These are phyloP conservation scores for Sporophila hypoxantha DNA, from an alignment of 2,113 vertebrate genomes.

Conservation along the genomic window DNA sequence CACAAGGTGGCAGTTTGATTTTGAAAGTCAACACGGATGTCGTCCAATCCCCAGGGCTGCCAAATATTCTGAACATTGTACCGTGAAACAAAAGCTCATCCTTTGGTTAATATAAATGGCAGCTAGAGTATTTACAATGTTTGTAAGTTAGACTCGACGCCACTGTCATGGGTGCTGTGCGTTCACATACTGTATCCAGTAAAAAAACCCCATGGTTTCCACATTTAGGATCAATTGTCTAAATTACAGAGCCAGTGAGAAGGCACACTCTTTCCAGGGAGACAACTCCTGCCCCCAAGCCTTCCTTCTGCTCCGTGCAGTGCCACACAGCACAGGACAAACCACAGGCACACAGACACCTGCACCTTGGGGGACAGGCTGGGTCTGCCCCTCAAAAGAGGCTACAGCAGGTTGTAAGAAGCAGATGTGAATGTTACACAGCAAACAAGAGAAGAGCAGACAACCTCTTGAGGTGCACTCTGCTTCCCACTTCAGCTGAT, in stretches of 20 bases:
- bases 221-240: neutral
- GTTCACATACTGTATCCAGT: neutral
- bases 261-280: neutral
- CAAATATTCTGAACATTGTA: neutral
- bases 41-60: neutral
- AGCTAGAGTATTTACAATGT: neutral
- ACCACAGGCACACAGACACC: neutral
- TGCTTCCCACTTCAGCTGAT: neutral
- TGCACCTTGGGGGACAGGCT: neutral
- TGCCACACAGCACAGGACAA: neutral
- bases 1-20: conserved; percentile 54
- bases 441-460: neutral
- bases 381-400: neutral
- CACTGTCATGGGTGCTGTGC: neutral
- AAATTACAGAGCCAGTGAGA: neutral
- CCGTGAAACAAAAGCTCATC: neutral
- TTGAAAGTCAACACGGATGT: neutral
- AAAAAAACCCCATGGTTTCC: neutral
- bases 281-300: fast-evolving
- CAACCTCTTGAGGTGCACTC: neutral
- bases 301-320: neutral
- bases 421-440: neutral
- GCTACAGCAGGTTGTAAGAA: neutral
- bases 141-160: neutral
- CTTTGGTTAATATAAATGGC: neutral